A percentile compares a stretch with the other conserved stretches of the same genome.
These are phyloP conservation scores for Adelognathus sp. DNA, from an alignment of 2,888 invertebrate species.

Conservation along the genomic window DNA sequence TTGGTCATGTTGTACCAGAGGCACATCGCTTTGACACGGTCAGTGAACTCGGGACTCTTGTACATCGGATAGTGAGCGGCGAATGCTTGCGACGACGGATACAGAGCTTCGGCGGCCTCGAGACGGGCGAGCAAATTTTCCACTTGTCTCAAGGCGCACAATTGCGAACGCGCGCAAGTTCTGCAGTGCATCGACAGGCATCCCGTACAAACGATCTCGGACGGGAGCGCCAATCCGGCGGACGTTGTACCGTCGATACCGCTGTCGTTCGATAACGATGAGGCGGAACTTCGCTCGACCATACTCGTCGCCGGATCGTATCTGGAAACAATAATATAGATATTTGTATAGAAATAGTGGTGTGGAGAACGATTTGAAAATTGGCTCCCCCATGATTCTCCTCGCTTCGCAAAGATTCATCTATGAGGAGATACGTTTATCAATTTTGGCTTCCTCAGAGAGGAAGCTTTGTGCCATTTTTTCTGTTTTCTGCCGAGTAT, in stretches of 20 bases:
- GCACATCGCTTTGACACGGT: slow-evolving; percentile 91
- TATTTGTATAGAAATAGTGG: not conserved
- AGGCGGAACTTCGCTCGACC: slow-evolving; percentile 57
- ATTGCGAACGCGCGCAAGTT: slow-evolving; percentile 87
- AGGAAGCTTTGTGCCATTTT: no score
- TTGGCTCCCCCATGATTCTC: no score
- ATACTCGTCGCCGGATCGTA: slow-evolving; percentile 68
- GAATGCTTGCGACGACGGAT: slow-evolving; percentile 92
- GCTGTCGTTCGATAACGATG: slow-evolving; percentile 60
- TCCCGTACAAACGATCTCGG: slow-evolving; percentile 82
- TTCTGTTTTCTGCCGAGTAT: no score
- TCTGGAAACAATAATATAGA: slow-evolving; percentile 52
- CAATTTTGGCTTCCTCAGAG: no score
- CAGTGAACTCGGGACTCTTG: slow-evolving; percentile 85
- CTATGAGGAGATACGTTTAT: no score
- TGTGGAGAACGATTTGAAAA: no score
- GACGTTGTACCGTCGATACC: slow-evolving; percentile 53
- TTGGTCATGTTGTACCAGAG: slow-evolving; percentile 95
- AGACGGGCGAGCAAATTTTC: slow-evolving; percentile 87
- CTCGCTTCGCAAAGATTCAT: no score
- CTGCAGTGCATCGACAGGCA: slow-evolving; percentile 89
- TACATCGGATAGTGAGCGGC: slow-evolving; percentile 88
- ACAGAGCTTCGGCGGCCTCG: slow-evolving; percentile 90
- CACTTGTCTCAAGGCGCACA: slow-evolving; percentile 89
- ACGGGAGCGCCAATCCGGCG: slow-evolving; percentile 52